Conservation (phyloP, 2,888 invertebrate species). For the Acrobasis repandana region DNA sequence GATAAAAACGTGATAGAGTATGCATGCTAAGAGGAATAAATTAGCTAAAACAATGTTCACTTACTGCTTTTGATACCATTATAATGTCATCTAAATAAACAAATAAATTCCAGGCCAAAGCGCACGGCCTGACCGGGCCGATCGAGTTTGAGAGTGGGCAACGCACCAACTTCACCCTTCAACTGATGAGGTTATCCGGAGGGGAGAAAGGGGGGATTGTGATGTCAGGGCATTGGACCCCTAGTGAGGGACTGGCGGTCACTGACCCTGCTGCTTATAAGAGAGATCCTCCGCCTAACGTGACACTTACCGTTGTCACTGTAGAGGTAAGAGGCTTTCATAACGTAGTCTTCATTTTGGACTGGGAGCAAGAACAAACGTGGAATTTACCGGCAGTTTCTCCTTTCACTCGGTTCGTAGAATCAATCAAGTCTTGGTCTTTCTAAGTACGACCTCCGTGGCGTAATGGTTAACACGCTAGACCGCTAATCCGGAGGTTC, state of each 20-base stretch:
- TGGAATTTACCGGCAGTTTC: too few species aligned
- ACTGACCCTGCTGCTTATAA: slow-evolving; percentile 94
- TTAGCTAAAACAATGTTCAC: too few species aligned
- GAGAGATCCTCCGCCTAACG: slow-evolving; percentile 91
- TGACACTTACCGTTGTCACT: slow-evolving; percentile 95
- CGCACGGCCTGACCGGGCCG: slow-evolving; percentile 93
- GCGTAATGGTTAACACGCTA: too few species aligned
- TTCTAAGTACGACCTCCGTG: too few species aligned
- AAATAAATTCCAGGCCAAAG: slow-evolving; percentile 84
- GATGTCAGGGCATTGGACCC: slow-evolving; percentile 93
- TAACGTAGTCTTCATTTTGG: too few species aligned
- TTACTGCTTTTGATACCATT: too few species aligned
- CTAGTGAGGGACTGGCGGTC: slow-evolving; percentile 88
- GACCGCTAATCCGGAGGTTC: too few species aligned
- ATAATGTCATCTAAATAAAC: background rate
- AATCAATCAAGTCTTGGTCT: too few species aligned
- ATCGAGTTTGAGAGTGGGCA: slow-evolving; percentile 93
- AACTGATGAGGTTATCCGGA: slow-evolving; percentile 90
- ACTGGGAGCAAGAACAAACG: too few species aligned
- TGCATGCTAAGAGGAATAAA: too few species aligned
- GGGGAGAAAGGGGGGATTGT: slow-evolving; percentile 85
- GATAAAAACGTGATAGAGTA: too few species aligned
- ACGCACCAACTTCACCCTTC: slow-evolving; percentile 92
- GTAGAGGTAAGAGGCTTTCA: slow-evolving; percentile 87
- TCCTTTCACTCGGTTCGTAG: too few species aligned